Percentiles rank a stretch among this genome's conserved stretches.
phyloP scores from a whole-genome alignment of 2,888 invertebrate genomes.

The Drosophila nigricruria region DNA sequence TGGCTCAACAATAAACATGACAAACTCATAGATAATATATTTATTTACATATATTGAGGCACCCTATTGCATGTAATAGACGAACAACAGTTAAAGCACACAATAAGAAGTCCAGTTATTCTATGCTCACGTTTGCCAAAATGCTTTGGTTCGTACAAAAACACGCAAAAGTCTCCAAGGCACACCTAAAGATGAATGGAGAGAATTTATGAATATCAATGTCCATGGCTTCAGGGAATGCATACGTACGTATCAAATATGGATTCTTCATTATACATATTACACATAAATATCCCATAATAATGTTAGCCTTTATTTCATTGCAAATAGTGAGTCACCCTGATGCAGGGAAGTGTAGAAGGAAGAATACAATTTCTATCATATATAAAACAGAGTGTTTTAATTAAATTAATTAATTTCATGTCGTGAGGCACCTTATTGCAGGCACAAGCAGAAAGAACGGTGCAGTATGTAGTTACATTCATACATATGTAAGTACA shows the following conservation, averaged over 20 bases:
- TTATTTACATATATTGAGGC: background rate
- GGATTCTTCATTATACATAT: too few species aligned
- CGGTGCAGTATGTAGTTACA: background rate
- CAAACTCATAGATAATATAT: background rate
- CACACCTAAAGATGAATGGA: background rate
- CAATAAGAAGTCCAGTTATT: background rate
- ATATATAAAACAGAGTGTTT: too few species aligned
- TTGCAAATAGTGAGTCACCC: background rate
- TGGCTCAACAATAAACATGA: too few species aligned
- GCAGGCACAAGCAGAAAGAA: background rate
- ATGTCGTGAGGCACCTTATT: background rate
- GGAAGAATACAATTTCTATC: too few species aligned
- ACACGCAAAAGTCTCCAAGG: background rate
- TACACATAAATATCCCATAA: too few species aligned
- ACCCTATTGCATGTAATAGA: background rate
- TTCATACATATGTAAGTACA: too few species aligned
- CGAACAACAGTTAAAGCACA: background rate
- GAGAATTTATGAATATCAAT: background rate
- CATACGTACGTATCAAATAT: background rate
- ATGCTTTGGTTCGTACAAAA: background rate
- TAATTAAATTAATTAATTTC: too few species aligned
- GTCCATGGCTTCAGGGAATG: background rate
- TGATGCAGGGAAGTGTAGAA: background rate
- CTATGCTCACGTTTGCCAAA: background rate
- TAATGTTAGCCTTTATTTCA: background rate